phyloP scores from a whole-genome alignment of 2,113 vertebrate species.

The Edolisoma coerulescens region DNA sequence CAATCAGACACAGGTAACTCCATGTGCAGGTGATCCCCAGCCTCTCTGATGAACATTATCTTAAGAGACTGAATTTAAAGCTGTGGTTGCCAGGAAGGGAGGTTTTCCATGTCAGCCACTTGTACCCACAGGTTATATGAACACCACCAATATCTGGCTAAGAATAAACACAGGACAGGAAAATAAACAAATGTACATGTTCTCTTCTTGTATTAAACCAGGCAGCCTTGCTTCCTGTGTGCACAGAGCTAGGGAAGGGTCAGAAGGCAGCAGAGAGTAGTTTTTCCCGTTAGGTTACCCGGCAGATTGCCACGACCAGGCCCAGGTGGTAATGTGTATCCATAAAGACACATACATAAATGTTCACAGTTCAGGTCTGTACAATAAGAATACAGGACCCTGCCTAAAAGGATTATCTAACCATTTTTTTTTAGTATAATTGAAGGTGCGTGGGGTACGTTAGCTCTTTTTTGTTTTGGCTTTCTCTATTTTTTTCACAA shows the following conservation, averaged over 20 bases:
- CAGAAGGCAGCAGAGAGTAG: background rate
- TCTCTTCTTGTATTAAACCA: background rate
- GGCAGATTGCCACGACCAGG: fast-evolving
- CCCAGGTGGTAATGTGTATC: fast-evolving
- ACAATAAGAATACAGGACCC: fast-evolving
- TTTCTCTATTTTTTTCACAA: background rate
- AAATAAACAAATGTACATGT: background rate
- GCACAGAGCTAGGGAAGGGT: background rate
- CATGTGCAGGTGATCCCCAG: background rate
- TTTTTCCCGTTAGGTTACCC: background rate
- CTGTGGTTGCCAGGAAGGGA: fast-evolving
- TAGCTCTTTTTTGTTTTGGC: background rate
- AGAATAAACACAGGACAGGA: background rate
- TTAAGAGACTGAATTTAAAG: background rate
- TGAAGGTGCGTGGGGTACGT: fast-evolving
- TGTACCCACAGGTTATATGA: background rate
- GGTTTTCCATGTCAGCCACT: background rate
- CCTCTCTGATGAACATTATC: background rate
- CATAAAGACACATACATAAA: background rate
- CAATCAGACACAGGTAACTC: background rate
- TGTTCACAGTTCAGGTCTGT: background rate
- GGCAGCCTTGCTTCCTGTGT: background rate
- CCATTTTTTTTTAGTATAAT: background rate
- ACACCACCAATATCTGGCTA: background rate
- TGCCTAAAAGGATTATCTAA: background rate